A percentile compares a stretch with the other conserved stretches of the same genome.
phyloP scores from a whole-genome alignment of 2,113 vertebrate species.

The Gymnocephalus cernua region DNA sequence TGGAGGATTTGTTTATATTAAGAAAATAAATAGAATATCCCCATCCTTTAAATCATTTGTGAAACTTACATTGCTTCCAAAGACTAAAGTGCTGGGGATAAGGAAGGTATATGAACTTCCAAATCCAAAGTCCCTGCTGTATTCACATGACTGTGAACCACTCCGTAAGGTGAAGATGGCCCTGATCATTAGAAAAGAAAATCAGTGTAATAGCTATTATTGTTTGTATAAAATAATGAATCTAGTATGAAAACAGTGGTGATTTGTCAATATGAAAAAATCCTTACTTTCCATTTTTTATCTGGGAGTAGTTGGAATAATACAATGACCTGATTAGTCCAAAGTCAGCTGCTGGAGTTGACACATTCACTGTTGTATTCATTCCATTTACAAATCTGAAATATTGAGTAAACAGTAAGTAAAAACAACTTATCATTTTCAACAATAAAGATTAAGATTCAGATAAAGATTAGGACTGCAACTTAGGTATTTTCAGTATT shows the following conservation, averaged over 20 bases:
- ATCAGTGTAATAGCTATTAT: neutral
- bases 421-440: neutral
- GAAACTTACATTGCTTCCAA: constrained; percentile 73
- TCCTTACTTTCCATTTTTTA: constrained; percentile 86
- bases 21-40: neutral
- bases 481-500: neutral
- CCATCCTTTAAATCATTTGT: neutral
- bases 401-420: neutral
- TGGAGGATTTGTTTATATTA: neutral
- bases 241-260: neutral
- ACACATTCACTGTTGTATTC: constrained; percentile 68
- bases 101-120: constrained; percentile 90
- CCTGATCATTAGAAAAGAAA: constrained; percentile 53
- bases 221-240: neutral
- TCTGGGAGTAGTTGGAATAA: constrained; percentile 76
- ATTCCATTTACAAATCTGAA: constrained; percentile 91
- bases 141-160: constrained; percentile 68
- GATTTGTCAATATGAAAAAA: neutral
- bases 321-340: constrained; percentile 37
- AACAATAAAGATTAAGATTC: neutral
- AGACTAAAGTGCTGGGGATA: constrained; percentile 70
- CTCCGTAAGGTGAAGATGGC: constrained; percentile 62
- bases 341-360: constrained; percentile 24
- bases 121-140: constrained; percentile 80
- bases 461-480: neutral